phyloP scores from a whole-genome alignment of 2,888 invertebrate species.

The Drosophila neutralis region DNA sequence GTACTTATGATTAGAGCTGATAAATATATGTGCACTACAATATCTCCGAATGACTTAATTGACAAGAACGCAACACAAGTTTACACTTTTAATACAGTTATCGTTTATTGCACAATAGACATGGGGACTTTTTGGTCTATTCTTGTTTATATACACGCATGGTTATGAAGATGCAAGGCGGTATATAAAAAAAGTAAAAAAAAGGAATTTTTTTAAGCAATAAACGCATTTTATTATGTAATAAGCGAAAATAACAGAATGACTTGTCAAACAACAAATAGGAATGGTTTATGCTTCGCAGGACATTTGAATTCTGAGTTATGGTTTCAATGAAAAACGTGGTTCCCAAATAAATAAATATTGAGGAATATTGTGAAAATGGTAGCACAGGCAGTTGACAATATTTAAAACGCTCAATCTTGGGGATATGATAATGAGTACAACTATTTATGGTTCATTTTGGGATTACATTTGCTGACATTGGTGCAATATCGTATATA shows the following conservation, averaged over 20 bases:
- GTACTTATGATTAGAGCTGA: slow-evolving; percentile 17
- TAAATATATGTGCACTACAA: slow-evolving; percentile 6
- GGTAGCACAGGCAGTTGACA: neutral
- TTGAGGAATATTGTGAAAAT: neutral
- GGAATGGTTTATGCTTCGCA: neutral
- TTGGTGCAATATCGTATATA: slow-evolving; percentile 47
- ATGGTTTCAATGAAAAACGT: neutral
- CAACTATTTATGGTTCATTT: neutral
- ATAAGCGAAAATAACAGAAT: neutral
- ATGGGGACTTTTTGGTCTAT: neutral
- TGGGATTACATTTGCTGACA: neutral
- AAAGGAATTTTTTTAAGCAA: neutral
- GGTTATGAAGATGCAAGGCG: neutral
- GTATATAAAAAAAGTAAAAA: neutral
- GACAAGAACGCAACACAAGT: slow-evolving; percentile 24
- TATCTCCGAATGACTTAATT: slow-evolving; percentile 4
- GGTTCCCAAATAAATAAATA: neutral
- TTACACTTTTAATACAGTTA: slow-evolving; percentile 21
- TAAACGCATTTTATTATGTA: neutral
- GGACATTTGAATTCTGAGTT: neutral
- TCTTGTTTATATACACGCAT: slow-evolving; percentile 47
- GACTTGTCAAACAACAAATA: neutral
- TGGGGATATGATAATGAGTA: neutral
- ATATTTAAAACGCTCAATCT: neutral
- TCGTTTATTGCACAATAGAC: slow-evolving; percentile 66